Base-by-base conservation (phyloP, 2,888 invertebrate genomes). In the Hedychridium roseum region DNA sequence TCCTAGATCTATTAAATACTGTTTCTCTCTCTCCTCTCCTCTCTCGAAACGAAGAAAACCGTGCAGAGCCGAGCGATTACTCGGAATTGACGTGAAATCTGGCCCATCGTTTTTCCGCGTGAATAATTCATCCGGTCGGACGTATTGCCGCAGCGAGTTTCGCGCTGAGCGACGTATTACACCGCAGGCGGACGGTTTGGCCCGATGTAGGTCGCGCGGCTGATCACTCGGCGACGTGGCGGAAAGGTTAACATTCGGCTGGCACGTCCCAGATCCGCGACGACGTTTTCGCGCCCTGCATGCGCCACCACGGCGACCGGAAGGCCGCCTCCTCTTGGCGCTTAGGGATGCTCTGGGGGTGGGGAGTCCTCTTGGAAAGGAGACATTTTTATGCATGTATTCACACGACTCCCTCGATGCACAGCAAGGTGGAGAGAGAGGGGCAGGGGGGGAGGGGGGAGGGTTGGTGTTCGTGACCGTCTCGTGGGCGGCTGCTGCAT, bases 371-470 rank as follows among this genome's bases (percentile, higher is more conserved):
- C 2, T 17, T 15, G n/a, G 54, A 57, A 55, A 61, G 54, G 48
- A 67, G 64, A 65, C 62, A 70, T 70, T 71, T 71, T 70, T 67
- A 70, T 71, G 68, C 70, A 68, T 68, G 63, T 62, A 70, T 68
- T 67, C 64, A 50, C 59, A 64, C 58, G 45, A 50, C 55, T 67
- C 69, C 64, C 68, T n/a, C 56, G 63, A 59, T 68, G 70, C 57
- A 60, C 56, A 58, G 57, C 56, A 54, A 47, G 39, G 46, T 40
- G 43, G 43, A 23, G 9, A 23, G 9, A 23, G 5, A 23, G 23
- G 35, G n/a, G 26, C 26, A 12, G 20, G 9, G 5, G 9, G 5
- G 9, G 23, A 23, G 23, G 23, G 5, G 23, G 5, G 9, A 23
- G 23, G 9, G 9, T 23, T 23, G 23, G 23, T 23, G 37, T 23